phyloP scores from a whole-genome alignment of 2,113 vertebrate species.

The Nyctereutes procyonoides region DNA sequence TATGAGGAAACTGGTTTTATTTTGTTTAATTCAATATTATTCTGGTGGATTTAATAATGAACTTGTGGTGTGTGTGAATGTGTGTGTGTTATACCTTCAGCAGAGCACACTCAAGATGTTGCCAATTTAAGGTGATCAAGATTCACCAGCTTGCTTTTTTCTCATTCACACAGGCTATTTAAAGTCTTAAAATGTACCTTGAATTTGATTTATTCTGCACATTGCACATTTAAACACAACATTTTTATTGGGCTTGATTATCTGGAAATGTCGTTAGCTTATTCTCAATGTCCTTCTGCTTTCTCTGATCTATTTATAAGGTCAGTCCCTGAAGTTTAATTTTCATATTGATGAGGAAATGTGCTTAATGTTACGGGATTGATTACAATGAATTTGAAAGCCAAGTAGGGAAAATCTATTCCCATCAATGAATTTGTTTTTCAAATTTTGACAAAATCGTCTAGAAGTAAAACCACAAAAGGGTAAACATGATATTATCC shows the following conservation, averaged over 20 bases:
- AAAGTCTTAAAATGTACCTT: neutral
- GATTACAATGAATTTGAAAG: constrained; percentile 65
- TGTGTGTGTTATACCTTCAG: neutral
- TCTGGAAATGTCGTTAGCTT: constrained; percentile 57
- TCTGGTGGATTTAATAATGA: constrained; percentile 41
- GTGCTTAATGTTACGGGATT: constrained; percentile 42
- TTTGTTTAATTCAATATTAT: constrained; percentile 31
- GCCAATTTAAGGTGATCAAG: neutral
- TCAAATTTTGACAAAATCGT: constrained; percentile 58
- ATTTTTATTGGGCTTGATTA: constrained; percentile 72
- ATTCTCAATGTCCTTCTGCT: constrained; percentile 58
- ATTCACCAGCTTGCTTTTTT: neutral
- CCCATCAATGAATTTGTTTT: constrained; percentile 61
- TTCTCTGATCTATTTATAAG: constrained; percentile 66
- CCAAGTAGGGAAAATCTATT: constrained; percentile 53
- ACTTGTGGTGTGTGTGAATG: neutral
- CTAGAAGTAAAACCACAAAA: constrained; percentile 47
- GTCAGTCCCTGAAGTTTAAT: constrained; percentile 66
- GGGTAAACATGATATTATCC: neutral
- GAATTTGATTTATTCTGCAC: constrained; percentile 64
- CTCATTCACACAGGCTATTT: neutral
- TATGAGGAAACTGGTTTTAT: constrained; percentile 8
- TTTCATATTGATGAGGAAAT: constrained; percentile 73
- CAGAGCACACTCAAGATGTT: neutral
- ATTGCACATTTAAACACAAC: constrained; percentile 42